Evolutionary conservation across 2,888 invertebrate species (phyloP), one percentile per base, ranked within the genome.

Genomic region (Plebejus anna): DNA sequence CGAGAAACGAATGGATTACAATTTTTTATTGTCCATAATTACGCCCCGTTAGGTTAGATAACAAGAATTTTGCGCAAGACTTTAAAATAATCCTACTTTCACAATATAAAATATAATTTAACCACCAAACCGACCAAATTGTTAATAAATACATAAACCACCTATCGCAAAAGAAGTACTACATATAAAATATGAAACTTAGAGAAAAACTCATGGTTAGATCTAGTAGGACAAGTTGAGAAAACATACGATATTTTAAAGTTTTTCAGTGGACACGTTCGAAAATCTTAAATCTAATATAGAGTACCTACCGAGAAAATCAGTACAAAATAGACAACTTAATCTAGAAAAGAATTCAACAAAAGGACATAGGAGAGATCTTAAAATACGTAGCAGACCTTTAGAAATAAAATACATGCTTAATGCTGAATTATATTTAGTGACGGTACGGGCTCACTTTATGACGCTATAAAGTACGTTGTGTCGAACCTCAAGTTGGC

Each of bases 391-490:
- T 36, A 36, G 66, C 32, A 16, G 66, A 66, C 66, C 66, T 36
- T 66, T 13, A 66, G 16, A 32, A 16, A 66, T 66, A 66, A 66
- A 66, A 32, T 32, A 89, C 88, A 86, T 88, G 86, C 85, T 87
- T 89, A 89, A 89, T 89, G 88, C 86, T 85, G 86, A 91, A 85
- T 91, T 89, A 90, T 91, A 86, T 86, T 83, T 85, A 87, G 88
- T 87, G 88, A 84, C 86, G 85, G 87, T 90, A 88, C 89, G 88
- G 89, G 89, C 85, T 84, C 82, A 83, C 81, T 92, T 92, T 91
- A 91, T 87, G 89, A 88, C 83, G 88, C 83, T 83, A 88, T 92
- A 92, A 91, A 92, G 84, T 84, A 87, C 84, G 81, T 83, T 81
- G 83, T 82, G 87, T 86, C 87, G 85, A 86, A 87, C 84, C 84